These are phyloP conservation scores for Idaea aversata DNA, from an alignment of 2,888 invertebrate species.

Conservation along the genomic window DNA sequence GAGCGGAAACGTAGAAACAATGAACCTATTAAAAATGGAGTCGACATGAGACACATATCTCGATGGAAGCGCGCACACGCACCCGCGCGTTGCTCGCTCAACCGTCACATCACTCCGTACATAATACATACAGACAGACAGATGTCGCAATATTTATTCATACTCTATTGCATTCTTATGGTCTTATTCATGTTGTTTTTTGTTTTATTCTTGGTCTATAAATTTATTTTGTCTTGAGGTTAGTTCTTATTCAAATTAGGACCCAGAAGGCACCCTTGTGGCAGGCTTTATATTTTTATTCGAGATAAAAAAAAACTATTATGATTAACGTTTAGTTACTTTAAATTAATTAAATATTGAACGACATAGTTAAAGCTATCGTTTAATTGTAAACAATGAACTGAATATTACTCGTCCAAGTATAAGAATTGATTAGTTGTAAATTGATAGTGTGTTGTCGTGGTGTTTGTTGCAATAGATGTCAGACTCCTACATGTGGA, in stretches of 20 bases:
- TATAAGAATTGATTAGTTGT: constrained; percentile 7
- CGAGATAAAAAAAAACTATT: too few relatives aligned
- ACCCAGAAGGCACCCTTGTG: not conserved
- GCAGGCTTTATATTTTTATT: not conserved
- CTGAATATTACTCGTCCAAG: not conserved
- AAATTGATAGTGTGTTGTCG: constrained; percentile 14
- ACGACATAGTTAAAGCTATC: not conserved
- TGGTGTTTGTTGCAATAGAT: constrained; percentile 44
- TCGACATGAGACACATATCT: constrained; percentile 28
- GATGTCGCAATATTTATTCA: constrained; percentile 47
- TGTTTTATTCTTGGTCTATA: not conserved
- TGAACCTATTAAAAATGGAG: constrained; percentile 30
- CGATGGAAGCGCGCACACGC: constrained; percentile 28
- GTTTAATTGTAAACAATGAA: not conserved
- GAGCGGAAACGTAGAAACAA: constrained; percentile 44
- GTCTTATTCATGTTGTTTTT: constrained; percentile 7
- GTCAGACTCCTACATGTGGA: constrained; percentile 78
- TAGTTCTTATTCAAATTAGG: not conserved
- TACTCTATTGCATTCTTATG: constrained; percentile 28
- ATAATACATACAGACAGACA: constrained; percentile 16
- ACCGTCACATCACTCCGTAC: constrained; percentile 17
- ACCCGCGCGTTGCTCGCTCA: constrained; percentile 30
- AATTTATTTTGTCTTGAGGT: constrained; percentile 3
- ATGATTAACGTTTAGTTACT: not conserved
- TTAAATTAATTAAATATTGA: not conserved